These are phyloP conservation scores for Andrena trimmerana DNA, from an alignment of 2,888 invertebrate genomes.

Conservation along the genomic window DNA sequence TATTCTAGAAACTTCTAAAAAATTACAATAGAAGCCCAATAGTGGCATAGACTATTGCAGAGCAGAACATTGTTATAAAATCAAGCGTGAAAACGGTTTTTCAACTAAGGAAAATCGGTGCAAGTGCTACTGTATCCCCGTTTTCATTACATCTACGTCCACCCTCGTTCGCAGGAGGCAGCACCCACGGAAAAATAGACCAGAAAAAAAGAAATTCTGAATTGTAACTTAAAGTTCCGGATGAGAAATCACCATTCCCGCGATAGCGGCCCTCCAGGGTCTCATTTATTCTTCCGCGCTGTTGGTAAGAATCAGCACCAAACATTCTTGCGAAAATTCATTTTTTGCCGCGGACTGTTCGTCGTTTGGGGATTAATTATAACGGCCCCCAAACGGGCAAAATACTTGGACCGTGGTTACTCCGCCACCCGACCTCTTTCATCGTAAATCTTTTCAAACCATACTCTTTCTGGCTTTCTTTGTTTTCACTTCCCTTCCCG, in stretches of 20 bases:
- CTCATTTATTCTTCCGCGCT: conserved; percentile 61
- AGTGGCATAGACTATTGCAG: no score
- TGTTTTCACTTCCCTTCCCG: not conserved
- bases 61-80: no score
- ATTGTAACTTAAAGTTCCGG: conserved; percentile 44
- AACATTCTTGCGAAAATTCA: conserved; percentile 53
- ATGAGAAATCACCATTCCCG: conserved; percentile 40
- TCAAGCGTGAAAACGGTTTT: not conserved
- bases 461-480: not conserved
- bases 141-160: not conserved
- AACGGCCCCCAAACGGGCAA: conserved; percentile 43
- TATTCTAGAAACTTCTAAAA: no score
- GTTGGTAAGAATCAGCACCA: conserved; percentile 56
- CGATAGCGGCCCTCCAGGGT: conserved; percentile 38
- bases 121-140: not conserved
- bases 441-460: conserved; percentile 14
- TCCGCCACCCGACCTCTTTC: conserved; percentile 19
- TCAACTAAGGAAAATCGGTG: not conserved
- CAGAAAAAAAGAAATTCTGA: conserved; percentile 10
- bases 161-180: not conserved
- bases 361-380: conserved; percentile 59
- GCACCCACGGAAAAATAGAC: not conserved
- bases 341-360: conserved; percentile 23
- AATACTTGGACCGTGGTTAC: conserved; percentile 31
- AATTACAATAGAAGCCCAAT: no score